phyloP scores from a whole-genome alignment of 2,113 vertebrate species.

The Triplophysa rosa region DNA sequence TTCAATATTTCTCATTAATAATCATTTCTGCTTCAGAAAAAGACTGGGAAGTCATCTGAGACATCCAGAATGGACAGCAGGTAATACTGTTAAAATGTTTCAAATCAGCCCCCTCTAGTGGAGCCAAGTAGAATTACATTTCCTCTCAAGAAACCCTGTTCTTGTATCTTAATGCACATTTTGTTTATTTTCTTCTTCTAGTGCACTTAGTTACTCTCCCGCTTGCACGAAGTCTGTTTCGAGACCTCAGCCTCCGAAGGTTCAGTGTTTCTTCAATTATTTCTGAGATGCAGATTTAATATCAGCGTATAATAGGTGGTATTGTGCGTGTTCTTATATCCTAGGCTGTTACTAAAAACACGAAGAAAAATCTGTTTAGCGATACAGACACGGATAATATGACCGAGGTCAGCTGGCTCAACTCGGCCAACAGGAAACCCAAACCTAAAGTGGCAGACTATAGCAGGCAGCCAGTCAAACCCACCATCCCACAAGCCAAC shows the following conservation, averaged over 20 bases:
- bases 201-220: conserved; percentile 46
- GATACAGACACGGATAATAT: conserved; percentile 82
- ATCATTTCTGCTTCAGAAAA: conserved; percentile 54
- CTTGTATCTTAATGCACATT: neutral
- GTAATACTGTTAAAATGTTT: conserved; percentile 51
- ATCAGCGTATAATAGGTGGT: neutral
- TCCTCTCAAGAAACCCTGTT: neutral
- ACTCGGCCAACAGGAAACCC: conserved; percentile 73
- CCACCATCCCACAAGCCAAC: conserved; percentile 28
- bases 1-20: neutral
- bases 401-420: conserved; percentile 87
- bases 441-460: conserved; percentile 81
- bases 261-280: conserved; percentile 18
- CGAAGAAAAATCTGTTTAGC: conserved; percentile 85
- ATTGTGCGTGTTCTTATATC: conserved; percentile 18
- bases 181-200: conserved; percentile 34
- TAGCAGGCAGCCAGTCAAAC: conserved; percentile 69
- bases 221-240: conserved; percentile 47
- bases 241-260: conserved; percentile 53
- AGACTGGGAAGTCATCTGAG: conserved; percentile 33
- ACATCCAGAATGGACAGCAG: conserved; percentile 56
- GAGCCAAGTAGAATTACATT: neutral
- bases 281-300: neutral
- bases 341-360: conserved; percentile 46
- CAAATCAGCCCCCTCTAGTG: conserved; percentile 32